Evolutionary conservation across 1,140 invertebrate genomes (phyloP).

Genomic region (Oppia nitens): DNA sequence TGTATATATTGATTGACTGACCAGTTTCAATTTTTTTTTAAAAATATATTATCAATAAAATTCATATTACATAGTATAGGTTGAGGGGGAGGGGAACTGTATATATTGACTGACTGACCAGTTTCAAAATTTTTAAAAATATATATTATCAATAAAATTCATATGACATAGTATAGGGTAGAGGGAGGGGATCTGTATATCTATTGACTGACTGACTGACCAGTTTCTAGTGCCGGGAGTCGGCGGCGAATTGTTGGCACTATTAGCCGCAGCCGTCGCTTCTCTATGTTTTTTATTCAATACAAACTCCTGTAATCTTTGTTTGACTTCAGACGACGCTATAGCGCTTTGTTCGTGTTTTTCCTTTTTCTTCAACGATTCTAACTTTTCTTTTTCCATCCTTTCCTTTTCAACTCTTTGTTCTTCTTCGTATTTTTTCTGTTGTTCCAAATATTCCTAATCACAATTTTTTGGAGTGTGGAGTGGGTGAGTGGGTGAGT

Average conservation of each 20-base stretch:
- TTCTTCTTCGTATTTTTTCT: conserved; percentile 46
- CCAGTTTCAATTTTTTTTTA: no score
- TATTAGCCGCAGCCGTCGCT: not conserved
- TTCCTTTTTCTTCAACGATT: conserved; percentile 71
- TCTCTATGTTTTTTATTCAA: conserved; percentile 68
- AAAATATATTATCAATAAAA: no score
- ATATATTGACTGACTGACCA: no score
- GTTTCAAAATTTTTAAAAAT: no score
- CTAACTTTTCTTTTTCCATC: conserved; percentile 55
- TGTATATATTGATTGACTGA: no score
- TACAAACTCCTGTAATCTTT: conserved; percentile 76
- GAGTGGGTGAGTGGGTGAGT: no score
- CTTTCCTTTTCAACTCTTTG: conserved; percentile 38
- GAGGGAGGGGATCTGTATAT: no score
- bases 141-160: no score
- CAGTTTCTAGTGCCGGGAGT: not conserved
- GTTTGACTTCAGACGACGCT: conserved; percentile 86
- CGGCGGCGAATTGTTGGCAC: not conserved
- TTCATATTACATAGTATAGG: no score
- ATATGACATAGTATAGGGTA: not conserved
- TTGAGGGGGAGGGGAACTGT: no score
- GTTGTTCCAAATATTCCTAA: conserved; percentile 56
- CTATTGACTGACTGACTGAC: not conserved
- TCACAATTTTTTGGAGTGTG: no score
- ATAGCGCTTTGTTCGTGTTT: conserved; percentile 85